Conservation (phyloP, 2,888 invertebrate genomes). For the Gerris lacustris region DNA sequence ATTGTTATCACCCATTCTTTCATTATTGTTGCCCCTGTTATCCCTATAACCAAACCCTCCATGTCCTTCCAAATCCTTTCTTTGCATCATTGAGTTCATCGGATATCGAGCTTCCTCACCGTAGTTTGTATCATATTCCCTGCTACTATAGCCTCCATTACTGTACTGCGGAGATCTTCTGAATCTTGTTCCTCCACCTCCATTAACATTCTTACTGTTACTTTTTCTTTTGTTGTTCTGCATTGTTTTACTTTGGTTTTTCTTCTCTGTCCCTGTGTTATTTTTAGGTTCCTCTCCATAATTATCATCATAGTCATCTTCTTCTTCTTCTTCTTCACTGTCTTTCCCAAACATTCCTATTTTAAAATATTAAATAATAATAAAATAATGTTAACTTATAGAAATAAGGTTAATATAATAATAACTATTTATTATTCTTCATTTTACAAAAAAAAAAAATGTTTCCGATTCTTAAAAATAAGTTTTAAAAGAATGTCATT, state of each 20-base stretch:
- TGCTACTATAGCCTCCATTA: not conserved
- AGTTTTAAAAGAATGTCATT: no score
- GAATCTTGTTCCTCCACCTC: not conserved
- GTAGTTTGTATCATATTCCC: conserved; percentile 1
- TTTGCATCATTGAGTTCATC: not conserved
- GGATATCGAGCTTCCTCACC: not conserved
- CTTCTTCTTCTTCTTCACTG: conserved; percentile 3
- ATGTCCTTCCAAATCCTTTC: not conserved
- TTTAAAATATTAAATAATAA: no score
- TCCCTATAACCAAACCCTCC: not conserved
- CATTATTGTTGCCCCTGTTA: conserved; percentile 13
- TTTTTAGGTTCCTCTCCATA: not conserved
- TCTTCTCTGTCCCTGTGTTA: conserved; percentile 1
- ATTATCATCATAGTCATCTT: conserved; percentile 4
- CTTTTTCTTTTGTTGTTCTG: not conserved
- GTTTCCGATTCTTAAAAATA: no score
- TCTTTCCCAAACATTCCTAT: not conserved
- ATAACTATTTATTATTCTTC: no score
- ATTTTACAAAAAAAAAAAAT: no score
- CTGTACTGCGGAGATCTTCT: not conserved
- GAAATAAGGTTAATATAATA: no score
- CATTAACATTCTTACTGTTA: not conserved
- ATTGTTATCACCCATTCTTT: conserved; percentile 6
- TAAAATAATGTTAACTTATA: no score
- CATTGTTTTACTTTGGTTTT: conserved; percentile 1